These are phyloP conservation scores for Portevinia maculata DNA, from an alignment of 2,888 invertebrate genomes.

Conservation along the genomic window DNA sequence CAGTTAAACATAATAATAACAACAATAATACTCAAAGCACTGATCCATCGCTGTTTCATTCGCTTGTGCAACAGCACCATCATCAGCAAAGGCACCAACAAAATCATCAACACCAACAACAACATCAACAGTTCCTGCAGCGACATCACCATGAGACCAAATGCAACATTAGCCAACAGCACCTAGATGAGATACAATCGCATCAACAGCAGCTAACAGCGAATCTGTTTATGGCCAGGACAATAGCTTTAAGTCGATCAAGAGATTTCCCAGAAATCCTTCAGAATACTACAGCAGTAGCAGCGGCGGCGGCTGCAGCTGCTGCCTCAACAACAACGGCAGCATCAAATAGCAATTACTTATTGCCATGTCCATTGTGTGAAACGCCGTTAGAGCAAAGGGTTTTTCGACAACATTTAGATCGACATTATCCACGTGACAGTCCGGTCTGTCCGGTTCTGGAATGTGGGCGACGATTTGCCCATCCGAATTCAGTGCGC, in stretches of 20 bases:
- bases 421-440: slow-evolving; percentile 92
- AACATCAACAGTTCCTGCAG: slow-evolving; percentile 79
- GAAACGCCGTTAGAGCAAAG: slow-evolving; percentile 86
- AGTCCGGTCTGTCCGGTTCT: slow-evolving; percentile 91
- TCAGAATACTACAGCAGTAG: slow-evolving; percentile 82
- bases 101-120: slow-evolving; percentile 76
- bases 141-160: slow-evolving; percentile 77
- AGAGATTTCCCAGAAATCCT: slow-evolving; percentile 81
- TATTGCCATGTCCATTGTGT: slow-evolving; percentile 89
- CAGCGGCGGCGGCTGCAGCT: slow-evolving; percentile 81
- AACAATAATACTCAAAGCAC: slow-evolving; percentile 71
- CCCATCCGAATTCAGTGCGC: slow-evolving; percentile 93
- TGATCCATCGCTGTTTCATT: slow-evolving; percentile 72
- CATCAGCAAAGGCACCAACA: slow-evolving; percentile 76
- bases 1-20: slow-evolving; percentile 77
- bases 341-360: slow-evolving; percentile 79
- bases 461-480: slow-evolving; percentile 89
- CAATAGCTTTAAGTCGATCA: slow-evolving; percentile 80
- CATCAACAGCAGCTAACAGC: slow-evolving; percentile 82
- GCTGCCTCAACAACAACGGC: slow-evolving; percentile 77
- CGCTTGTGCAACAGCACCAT: slow-evolving; percentile 76
- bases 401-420: slow-evolving; percentile 89
- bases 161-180: slow-evolving; percentile 76
- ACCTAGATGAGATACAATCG: slow-evolving; percentile 80
- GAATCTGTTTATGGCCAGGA: slow-evolving; percentile 82